Base-by-base conservation (phyloP, 2,888 invertebrate species). In the Ophion ellenae region DNA sequence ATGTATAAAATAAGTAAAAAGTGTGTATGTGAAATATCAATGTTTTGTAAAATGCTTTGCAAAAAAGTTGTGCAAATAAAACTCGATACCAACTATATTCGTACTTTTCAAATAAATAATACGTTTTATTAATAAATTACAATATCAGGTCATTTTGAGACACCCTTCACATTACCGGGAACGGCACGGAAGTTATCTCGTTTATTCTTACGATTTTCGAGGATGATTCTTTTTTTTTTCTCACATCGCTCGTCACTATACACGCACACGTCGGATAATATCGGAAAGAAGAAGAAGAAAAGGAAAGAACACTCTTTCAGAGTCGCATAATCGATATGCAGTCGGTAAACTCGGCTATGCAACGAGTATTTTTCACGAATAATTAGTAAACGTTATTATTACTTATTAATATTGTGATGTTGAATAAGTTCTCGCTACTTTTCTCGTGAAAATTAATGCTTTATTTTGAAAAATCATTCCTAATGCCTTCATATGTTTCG, bases 271-370 rank as follows among this genome's bases (percentile, higher is more conserved):
- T 11, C 2, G 11, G 47, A 53, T 5, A 57, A 66, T 53, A 40
- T 40, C 40, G 40, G 40, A 6, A 40, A 7, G 40, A 7, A 40
- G n/a, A 74, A 77, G 66, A 73, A 67, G 73, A 45, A 17, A 36
- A 24, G 67, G 76, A 82, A 4, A 79, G 53, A 40, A 82, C n/a
- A 76, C 84, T 82, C 83, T 81, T 76, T 36, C 57, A 80, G 83
- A 75, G 80, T 83, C 61, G 78, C 67, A 86, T 71, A 83, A 84
- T 81, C 83, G 86, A 87, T 83, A 87, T 86, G 87, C 81, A 81
- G 57, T 74, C 66, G 77, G 80, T 24, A 83, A 81, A 77, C 70
- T 83, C 69, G 63, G 57, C 59, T 40, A 53, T 36, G 57, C 53
- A 70, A 81, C 78, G 57, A 57, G 81, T 57, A 64, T 67, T 66